Evolutionary conservation across 2,797 vertebrate genomes (phyloP).

Genomic region (Hybognathus amarus): DNA sequence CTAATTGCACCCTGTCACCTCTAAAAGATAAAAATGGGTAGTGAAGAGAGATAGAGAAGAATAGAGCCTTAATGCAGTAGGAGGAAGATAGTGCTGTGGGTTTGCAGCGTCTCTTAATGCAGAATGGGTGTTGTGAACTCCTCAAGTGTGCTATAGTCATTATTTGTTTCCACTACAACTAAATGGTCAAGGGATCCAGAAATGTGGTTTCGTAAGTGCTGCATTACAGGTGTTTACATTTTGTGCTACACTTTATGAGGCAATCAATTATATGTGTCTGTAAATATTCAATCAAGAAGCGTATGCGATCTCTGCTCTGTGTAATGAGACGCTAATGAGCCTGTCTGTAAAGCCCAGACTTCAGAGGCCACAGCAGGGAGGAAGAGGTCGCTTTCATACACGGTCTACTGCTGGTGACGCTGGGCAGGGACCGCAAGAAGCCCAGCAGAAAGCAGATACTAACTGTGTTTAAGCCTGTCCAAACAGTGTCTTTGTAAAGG

Average conservation of each 20-base stretch:
- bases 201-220: neutral
- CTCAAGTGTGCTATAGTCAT: neutral
- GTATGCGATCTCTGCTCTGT: slow-evolving; percentile 61
- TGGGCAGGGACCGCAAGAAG: slow-evolving; percentile 9
- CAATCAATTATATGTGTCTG: slow-evolving; percentile 24
- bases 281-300: slow-evolving; percentile 53
- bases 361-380: slow-evolving; percentile 59
- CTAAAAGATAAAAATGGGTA: slow-evolving; percentile 63
- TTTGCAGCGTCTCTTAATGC: neutral
- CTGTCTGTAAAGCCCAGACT: slow-evolving; percentile 71
- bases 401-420: slow-evolving; percentile 35
- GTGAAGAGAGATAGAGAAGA: slow-evolving; percentile 26
- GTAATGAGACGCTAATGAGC: slow-evolving; percentile 68
- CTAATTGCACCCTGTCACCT: slow-evolving; percentile 80
- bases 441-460: slow-evolving; percentile 5
- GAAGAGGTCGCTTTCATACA: slow-evolving; percentile 37
- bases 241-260: neutral
- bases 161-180: slow-evolving; percentile 5
- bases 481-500: slow-evolving; percentile 35
- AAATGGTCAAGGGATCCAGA: neutral
- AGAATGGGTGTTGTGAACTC: neutral
- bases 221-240: neutral
- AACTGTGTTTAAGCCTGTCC: slow-evolving; percentile 9
- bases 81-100: neutral
- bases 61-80: slow-evolving; percentile 27